A percentile compares a stretch with the other conserved stretches of the same genome.
Evolutionary conservation across 2,797 vertebrate genomes (phyloP).

Genomic region (Lutjanus argentimaculatus): DNA sequence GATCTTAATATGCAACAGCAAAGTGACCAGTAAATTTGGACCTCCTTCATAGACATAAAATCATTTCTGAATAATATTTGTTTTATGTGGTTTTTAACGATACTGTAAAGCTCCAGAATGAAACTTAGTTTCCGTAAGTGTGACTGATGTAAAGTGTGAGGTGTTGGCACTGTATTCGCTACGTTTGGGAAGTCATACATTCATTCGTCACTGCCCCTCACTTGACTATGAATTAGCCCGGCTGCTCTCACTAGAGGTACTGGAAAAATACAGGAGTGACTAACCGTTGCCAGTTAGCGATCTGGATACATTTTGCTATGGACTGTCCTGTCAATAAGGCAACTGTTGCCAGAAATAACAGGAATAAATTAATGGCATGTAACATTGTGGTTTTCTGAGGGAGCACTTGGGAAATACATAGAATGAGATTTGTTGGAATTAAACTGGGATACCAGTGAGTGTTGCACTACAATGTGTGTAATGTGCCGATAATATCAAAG

Average conservation of each 20-base stretch:
- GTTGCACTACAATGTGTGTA: constrained; percentile 9
- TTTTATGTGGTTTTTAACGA: constrained; percentile 28
- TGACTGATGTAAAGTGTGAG: constrained; percentile 32
- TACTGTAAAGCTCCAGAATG: constrained; percentile 31
- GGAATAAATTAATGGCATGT: constrained; percentile 21
- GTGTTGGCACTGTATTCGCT: constrained; percentile 14
- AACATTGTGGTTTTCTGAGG: constrained; percentile 32
- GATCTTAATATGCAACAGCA: neutral
- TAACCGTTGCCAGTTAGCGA: constrained; percentile 41
- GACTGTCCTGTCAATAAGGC: constrained; percentile 24
- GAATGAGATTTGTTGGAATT: constrained; percentile 28
- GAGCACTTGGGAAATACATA: neutral
- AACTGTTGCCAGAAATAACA: constrained; percentile 42
- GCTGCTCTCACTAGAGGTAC: constrained; percentile 36
- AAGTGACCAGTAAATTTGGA: neutral
- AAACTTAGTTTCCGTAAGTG: constrained; percentile 26
- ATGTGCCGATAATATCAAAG: constrained; percentile 32
- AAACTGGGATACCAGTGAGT: neutral
- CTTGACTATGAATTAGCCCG: constrained; percentile 47
- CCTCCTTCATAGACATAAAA: neutral
- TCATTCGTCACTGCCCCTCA: constrained; percentile 40
- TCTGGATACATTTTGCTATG: constrained; percentile 27
- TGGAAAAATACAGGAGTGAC: constrained; percentile 47
- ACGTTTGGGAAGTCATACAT: constrained; percentile 50
- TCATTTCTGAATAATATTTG: constrained; percentile 24